Percentiles rank a stretch among this genome's conserved stretches.
Evolutionary conservation across 2,113 vertebrate genomes (phyloP).

Genomic region (Pterocles orientalis): DNA sequence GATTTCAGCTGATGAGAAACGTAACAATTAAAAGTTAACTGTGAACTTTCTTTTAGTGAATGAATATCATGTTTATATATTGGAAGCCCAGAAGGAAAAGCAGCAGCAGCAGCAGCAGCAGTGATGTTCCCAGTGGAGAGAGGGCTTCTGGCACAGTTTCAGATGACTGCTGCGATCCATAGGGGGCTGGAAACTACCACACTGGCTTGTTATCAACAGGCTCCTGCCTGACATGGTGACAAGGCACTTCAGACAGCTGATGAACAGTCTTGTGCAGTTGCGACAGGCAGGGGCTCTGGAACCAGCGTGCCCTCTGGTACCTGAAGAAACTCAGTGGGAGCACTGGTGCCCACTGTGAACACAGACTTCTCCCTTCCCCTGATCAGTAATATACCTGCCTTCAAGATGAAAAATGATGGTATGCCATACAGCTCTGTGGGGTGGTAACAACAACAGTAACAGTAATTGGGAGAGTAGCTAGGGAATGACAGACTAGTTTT

Average conservation of each 20-base stretch:
- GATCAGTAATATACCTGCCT: not conserved
- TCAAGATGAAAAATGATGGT: not conserved
- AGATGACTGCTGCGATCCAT: not conserved
- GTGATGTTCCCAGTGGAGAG: not conserved
- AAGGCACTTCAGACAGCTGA: not conserved
- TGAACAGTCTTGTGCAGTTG: not conserved
- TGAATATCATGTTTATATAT: not conserved
- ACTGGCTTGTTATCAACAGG: not conserved
- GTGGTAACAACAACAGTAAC: not conserved
- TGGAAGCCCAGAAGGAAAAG: not conserved
- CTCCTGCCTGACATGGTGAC: not conserved
- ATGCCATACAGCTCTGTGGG: not conserved
- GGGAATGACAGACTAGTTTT: not conserved
- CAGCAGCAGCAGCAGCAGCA: not conserved
- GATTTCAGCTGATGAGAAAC: not conserved
- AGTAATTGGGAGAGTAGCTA: not conserved
- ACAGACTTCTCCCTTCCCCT: not conserved
- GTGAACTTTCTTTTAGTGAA: not conserved
- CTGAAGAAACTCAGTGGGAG: not conserved
- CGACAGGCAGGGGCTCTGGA: rapidly evolving
- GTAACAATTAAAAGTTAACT: not conserved
- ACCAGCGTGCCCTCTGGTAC: not conserved
- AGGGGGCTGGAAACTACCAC: not conserved
- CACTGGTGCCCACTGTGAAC: not conserved
- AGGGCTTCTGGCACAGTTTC: not conserved